Evolutionary conservation across 2,888 invertebrate species (phyloP), one percentile per base, ranked within the genome.

Genomic region (Stenchaetothrips biformis): DNA sequence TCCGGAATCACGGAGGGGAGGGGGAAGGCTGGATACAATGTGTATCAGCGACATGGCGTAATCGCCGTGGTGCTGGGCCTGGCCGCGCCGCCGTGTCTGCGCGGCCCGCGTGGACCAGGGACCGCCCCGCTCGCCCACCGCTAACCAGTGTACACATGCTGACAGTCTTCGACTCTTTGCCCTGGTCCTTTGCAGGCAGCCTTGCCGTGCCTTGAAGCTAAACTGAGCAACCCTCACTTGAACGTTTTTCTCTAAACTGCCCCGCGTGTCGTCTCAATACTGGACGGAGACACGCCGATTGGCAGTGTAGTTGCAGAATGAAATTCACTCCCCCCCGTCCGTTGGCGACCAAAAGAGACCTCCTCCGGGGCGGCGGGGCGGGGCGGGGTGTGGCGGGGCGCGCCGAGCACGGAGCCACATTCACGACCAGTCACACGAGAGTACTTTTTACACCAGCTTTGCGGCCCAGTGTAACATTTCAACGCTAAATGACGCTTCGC

Each of bases 391-490:
- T 1, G 37, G 4, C 37, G 37, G 4, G 37, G n/a, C n/a, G n/a
- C n/a, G n/a, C n/a, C n/a, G n/a, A n/a, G n/a, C n/a, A n/a, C n/a
- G 37, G 37, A 37, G 37, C 37, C 37, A 25, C 67, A 74, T 74
- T 74, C 67, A 74, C 67, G 25, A 25, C 67, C 67, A 74, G 67
- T 74, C 67, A 74, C 25, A 74, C 25, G 67, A 74, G 67, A 74
- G 67, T 74, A 74, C 67, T 74, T 74, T 74, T 74, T 74, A 74
- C 67, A 74, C 67, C 67, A 74, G 67, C 67, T 74, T 25, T 25
- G 37, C 37, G 37, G 37, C 37, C 37, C 37, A 59, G 67, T 74
- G 67, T 74, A 74, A 74, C 67, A 25, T 74, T 74, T 74, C 67
- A 74, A 25, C 67, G 67, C 67, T 25, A 74, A 74, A 74, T 74